Evolutionary conservation across 2,888 invertebrate species (phyloP).

Genomic region (Pilophorus perplexus): DNA sequence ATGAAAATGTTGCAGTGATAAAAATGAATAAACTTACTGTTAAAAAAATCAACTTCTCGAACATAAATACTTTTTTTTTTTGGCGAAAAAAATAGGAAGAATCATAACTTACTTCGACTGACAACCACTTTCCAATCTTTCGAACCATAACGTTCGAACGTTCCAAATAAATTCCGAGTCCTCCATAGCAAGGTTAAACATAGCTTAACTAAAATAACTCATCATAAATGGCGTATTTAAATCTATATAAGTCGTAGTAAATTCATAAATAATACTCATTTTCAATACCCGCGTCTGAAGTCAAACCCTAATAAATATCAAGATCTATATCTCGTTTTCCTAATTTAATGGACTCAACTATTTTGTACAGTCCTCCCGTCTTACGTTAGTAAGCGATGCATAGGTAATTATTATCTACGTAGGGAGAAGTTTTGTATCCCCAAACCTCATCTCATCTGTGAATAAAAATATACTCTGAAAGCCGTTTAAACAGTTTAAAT

Average conservation of each 20-base stretch:
- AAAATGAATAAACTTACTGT: too few species aligned
- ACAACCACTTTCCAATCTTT: too few species aligned
- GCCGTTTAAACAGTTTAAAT: slow-evolving; percentile 40
- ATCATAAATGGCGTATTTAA: slow-evolving; percentile 12
- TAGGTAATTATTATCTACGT: slow-evolving; percentile 34
- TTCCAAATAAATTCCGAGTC: too few species aligned
- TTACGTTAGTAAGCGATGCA: slow-evolving; percentile 12
- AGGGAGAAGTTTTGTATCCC: slow-evolving; percentile 16
- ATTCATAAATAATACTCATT: slow-evolving; percentile 30
- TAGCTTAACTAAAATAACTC: background rate
- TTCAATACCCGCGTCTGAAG: slow-evolving; percentile 34
- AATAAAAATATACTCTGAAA: slow-evolving; percentile 45
- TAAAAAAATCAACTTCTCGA: too few species aligned
- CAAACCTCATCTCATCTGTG: slow-evolving; percentile 33
- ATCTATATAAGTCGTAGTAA: slow-evolving; percentile 22
- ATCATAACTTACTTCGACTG: too few species aligned
- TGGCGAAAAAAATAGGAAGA: too few species aligned
- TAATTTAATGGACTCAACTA: slow-evolving; percentile 31
- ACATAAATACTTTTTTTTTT: too few species aligned
- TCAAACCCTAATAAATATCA: slow-evolving; percentile 25
- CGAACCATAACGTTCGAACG: too few species aligned
- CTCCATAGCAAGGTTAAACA: too few species aligned
- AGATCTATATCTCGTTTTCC: slow-evolving; percentile 19
- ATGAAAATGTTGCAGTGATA: too few species aligned
- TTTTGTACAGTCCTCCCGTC: slow-evolving; percentile 36